Percentiles rank a stretch among this genome's conserved stretches.
These are phyloP conservation scores for Oncorhynchus masou DNA, from an alignment of 2,113 vertebrate genomes.

Conservation along the genomic window DNA sequence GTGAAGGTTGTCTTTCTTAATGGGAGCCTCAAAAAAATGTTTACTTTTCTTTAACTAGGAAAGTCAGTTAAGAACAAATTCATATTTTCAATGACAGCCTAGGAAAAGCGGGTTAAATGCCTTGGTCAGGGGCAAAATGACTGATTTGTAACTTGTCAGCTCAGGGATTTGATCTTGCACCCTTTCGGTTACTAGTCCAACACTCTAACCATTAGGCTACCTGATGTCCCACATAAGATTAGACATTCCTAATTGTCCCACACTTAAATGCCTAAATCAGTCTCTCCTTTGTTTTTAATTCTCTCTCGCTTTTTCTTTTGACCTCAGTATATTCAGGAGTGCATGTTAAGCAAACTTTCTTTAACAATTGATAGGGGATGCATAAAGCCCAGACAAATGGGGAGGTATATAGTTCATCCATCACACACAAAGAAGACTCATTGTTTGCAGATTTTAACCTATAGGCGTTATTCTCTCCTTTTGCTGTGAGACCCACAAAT, in stretches of 20 bases:
- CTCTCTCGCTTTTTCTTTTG: background rate
- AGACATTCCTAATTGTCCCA: background rate
- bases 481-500: constrained; percentile 24
- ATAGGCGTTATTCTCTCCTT: constrained; percentile 17
- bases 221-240: background rate
- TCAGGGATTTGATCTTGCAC: too few relatives aligned
- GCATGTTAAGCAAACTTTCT: constrained; percentile 12
- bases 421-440: constrained; percentile 10
- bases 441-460: constrained; percentile 34
- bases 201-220: too few relatives aligned
- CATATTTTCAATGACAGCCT: too few relatives aligned
- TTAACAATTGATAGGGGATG: constrained; percentile 23
- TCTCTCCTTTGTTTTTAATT: background rate
- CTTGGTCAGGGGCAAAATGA: too few relatives aligned
- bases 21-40: too few relatives aligned
- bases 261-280: background rate
- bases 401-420: constrained; percentile 37
- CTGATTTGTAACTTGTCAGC: too few relatives aligned
- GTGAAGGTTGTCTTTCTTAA: too few relatives aligned
- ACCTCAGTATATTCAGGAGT: constrained; percentile 4
- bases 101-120: too few relatives aligned
- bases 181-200: too few relatives aligned
- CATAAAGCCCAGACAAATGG: constrained; percentile 36
- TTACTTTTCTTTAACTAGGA: too few relatives aligned
- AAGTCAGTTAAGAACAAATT: too few relatives aligned